Evolutionary conservation across 2,888 invertebrate genomes (phyloP), one percentile per base, ranked within the genome.

Genomic region (Drosophila silvestris): DNA sequence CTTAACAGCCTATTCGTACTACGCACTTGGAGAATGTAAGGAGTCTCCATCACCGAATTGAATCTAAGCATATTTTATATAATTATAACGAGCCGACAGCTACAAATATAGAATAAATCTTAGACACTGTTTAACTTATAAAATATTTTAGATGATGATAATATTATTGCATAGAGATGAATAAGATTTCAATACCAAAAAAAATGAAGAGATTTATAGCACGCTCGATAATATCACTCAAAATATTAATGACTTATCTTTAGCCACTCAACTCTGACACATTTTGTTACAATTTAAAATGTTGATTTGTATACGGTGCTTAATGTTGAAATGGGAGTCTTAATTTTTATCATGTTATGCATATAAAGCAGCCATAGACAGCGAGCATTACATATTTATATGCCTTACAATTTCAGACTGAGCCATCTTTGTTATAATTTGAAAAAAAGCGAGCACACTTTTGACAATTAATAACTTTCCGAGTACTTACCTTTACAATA

Each of bases 1-100:
- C 4, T 16, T 30, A 9, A 28, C 3, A 69, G 69, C 69, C 30
- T 69, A 69, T 26, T 69, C 70, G 30, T 69, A 16, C 41, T 69
- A 58, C 35, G n/a, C n/a, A 5, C 10, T 69, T 6, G 69, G 70
- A 0, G 26, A 58, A 52, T 69, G 69, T 35, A 3, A 1, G 5
- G 26, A 52, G 30, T 37, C 2, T 5, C 57, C 70, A 14, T n/a
- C 26, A 19, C 9, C 30, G 2, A 41, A 14, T 3, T 41, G 2
- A 68, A 19, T 30, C 3, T 7, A 37, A 37, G 10, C 6, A 19
- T 26, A 26, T 10, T 10, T 35, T 56, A 12, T 16, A 19, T 10
- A 33, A 22, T 14, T 53, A 14, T 22, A 14, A 54, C 0, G 2
- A n/a, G 26, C 33, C 14, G 4, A 19, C 19, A 22, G 16, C 7